Conservation (phyloP, 2,113 vertebrate genomes). For the Podiceps cristatus region DNA sequence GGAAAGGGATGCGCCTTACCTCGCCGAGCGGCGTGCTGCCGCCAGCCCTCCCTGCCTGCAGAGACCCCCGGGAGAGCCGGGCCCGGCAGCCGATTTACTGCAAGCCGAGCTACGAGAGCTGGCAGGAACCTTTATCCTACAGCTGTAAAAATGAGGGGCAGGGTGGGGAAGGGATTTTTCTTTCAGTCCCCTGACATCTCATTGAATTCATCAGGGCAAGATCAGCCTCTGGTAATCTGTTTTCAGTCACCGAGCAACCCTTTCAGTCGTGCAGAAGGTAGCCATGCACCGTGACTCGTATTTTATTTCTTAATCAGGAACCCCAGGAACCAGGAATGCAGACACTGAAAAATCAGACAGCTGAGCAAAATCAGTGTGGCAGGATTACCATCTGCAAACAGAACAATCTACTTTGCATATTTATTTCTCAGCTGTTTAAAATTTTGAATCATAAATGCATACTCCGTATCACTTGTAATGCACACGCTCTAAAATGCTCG, state of each 20-base stretch:
- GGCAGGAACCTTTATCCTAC: not conserved
- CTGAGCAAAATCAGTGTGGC: slow-evolving; percentile 56
- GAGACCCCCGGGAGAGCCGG: not conserved
- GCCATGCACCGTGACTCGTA: slow-evolving; percentile 8
- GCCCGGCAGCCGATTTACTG: not conserved
- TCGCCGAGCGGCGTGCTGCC: not conserved
- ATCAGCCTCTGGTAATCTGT: slow-evolving; percentile 1
- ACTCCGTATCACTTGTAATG: slow-evolving; percentile 12
- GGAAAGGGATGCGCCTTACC: slow-evolving; percentile 31
- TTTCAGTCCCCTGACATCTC: not conserved
- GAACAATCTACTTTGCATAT: slow-evolving; percentile 59
- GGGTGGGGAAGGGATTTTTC: not conserved
- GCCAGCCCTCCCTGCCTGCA: not conserved
- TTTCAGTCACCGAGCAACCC: not conserved
- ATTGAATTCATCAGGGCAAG: not conserved
- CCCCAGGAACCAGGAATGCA: slow-evolving; percentile 40
- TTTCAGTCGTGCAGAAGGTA: slow-evolving; percentile 36
- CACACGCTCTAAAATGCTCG: not conserved
- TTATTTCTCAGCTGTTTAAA: slow-evolving; percentile 63
- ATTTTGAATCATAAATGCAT: slow-evolving; percentile 23
- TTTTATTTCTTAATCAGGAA: slow-evolving; percentile 53
- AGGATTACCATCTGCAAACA: slow-evolving; percentile 68
- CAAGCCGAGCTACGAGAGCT: not conserved
- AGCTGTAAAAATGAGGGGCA: not conserved
- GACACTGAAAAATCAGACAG: slow-evolving; percentile 47